phyloP scores from a whole-genome alignment of 2,888 invertebrate genomes.

The Pomacea canaliculata region DNA sequence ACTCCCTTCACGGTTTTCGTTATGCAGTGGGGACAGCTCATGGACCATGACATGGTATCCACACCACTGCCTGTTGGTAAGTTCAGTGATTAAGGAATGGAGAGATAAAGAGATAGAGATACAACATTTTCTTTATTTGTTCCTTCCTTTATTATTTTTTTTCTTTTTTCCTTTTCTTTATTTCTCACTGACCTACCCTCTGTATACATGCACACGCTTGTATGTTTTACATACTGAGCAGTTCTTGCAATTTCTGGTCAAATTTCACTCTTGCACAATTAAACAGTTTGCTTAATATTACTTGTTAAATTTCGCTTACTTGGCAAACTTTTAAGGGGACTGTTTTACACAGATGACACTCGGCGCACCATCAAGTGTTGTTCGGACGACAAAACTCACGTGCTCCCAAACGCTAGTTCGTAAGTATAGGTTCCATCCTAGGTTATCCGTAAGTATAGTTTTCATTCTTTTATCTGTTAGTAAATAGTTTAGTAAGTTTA shows the following conservation, averaged over 20 bases:
- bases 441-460: too few species aligned
- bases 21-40: constrained; percentile 30
- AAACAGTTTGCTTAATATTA: too few species aligned
- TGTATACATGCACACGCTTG: too few species aligned
- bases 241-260: too few species aligned
- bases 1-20: constrained; percentile 23
- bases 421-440: constrained; percentile 4
- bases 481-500: too few species aligned
- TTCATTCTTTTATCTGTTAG: too few species aligned
- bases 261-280: too few species aligned
- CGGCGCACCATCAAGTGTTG: constrained; percentile 21
- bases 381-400: constrained; percentile 5
- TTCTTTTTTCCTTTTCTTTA: neutral
- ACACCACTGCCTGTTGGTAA: constrained; percentile 28
- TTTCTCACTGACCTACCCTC: neutral
- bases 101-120: neutral
- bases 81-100: neutral
- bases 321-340: too few species aligned
- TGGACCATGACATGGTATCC: constrained; percentile 31
- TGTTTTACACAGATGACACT: constrained; percentile 22
- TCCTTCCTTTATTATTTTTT: neutral
- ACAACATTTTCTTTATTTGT: too few species aligned
- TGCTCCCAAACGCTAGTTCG: constrained; percentile 12
- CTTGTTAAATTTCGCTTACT: too few species aligned
- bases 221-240: too few species aligned